Evolutionary conservation across 1,140 invertebrate species (phyloP), one percentile per base, ranked within the genome.

Genomic region (Drosophila novamexicana): DNA sequence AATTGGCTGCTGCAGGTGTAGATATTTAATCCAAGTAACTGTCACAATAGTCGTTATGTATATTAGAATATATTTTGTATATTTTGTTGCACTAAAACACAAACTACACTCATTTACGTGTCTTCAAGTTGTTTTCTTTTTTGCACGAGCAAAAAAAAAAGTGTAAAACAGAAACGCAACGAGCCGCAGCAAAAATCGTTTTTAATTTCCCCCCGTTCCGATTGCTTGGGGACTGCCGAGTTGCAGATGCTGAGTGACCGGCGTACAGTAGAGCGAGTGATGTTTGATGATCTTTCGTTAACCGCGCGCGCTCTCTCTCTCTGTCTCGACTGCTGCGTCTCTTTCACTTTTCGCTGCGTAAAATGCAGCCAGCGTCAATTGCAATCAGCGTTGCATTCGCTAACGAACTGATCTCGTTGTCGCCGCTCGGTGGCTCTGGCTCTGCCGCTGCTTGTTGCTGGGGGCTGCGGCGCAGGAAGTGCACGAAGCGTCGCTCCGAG

Each of bases 361-460:
- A 75, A 86, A 86, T 86, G 82, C 83, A 88, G 71, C 62, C 65
- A 81, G 78, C 82, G 77, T 83, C 81, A 81, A 82, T 82, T 86
- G 84, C 84, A 86, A 88, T 89, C 83, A 89, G 73, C 73, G 83
- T 83, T 89, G 84, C 84, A 86, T 82, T 86, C 83, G 84, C 76
- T 72, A 88, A 69, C 76, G 52, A 83, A 86, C 79, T 88, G 83
- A 86, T 83, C 83, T 70, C 45, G 67, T 53, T 68, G 82, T 62
- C 47, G 63, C 22, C 52, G 68, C 49, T 75, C 53, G 36, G 45
- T 56, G 57, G 75, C 75, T 45, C 70, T 85, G 77, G 69, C 68
- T 73, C 69, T 52, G 22, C 57, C 40, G 61, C 58, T 54, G 67
- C 67, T 56, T 58, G 71, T 44, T 64, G 64, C 68, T 56, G 56